Base-by-base conservation (phyloP, 1,140 invertebrate species). In the Aphaenogaster floridana region DNA sequence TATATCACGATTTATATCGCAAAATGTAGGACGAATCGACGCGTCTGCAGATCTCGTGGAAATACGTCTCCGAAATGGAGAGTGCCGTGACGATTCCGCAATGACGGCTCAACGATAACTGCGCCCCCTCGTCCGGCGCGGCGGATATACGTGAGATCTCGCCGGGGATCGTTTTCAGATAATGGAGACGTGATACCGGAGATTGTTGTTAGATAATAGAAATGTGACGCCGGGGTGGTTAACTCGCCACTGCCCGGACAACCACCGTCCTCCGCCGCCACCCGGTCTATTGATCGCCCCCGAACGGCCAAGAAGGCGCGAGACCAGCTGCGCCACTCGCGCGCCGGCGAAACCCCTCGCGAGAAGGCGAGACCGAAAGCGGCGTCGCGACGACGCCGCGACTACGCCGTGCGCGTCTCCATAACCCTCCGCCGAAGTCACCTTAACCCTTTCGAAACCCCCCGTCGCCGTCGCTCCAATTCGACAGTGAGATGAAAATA, bases 201-300 rank as follows among this genome's bases (percentile, higher is more conserved):
- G 61, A 79, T 79, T 79, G 74, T 86, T 66, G 74, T 87, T 87
- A 68, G 74, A 83, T 84, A 87, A 89, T 84, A 81, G 76, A 87
- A 84, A 90, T 89, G 50, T 69, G 39, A 84, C 63, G 48, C 57
- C 64, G 66, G 57, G 74, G 77, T 81, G 50, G 64, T 81, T 74
- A 71, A 86, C 85, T 87, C 87, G 87, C 84, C 90, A 90, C 90
- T 91, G 86, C 63, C 36, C 68, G 87, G 77, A 90, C 28, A 69
- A 81, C 74, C 71, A 52, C 88, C 77, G 77, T 81, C 80, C 90
- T 85, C 77, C 86, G 69, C 88, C 77, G 57, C 84, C 84, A 52
- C 83, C 88, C 90, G 63, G 85, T 86, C 86, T 93, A 93, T 92
- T 93, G 91, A 93, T 93, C 92, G 91, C 66, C 86, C 89, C 69